Base-by-base conservation (phyloP, 2,113 vertebrate species). In the Bubo blakistoni region DNA sequence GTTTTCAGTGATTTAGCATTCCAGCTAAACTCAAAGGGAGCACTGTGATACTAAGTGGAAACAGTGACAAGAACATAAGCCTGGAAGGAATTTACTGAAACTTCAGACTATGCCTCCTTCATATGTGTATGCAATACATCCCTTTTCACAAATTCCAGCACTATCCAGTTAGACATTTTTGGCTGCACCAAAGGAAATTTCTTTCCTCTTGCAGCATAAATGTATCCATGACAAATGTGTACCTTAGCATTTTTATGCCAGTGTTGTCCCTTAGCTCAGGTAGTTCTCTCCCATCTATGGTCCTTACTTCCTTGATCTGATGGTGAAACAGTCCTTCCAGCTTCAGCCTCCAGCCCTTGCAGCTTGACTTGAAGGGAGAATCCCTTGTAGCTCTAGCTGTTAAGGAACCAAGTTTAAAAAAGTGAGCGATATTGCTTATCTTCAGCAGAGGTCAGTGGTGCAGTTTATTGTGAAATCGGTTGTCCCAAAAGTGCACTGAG, bases 371-470 rank as follows among this genome's bases (percentile, higher is more conserved):
- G 25, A 88, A 52, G 11, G 15, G 10, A 82, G 19, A 65, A 38
- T 73, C 7, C 7, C 18, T 77, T 46, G 38, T 62, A 59, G 10
- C 3, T 70, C 54, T 79, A 40, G 44, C 17, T 47, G 27, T 21
- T 32, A 73, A 54, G 20, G 8, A 77, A 74, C 10, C 0, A 4
- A n/a, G 32, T 81, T 88, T 63, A 1, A 36, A 88, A 51, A 79
- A 46, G 6, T 72, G 7, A 94, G 57, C 81, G 77, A 49, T 94
- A 91, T 66, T 79, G 17, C 46, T 76, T 94, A 47, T 49, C 81
- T 96, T 94, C 95, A 94, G 81, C 81, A 94, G 95, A 94, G 88
- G 95, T 94, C 86, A 96, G 77, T 77, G 70, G 57, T 66, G 88
- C 20, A 72, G 54, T 82, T 95, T 54, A 49, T 29, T 72, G 80